Evolutionary conservation across 2,113 vertebrate genomes (phyloP).

Genomic region (Melanerpes formicivorus): DNA sequence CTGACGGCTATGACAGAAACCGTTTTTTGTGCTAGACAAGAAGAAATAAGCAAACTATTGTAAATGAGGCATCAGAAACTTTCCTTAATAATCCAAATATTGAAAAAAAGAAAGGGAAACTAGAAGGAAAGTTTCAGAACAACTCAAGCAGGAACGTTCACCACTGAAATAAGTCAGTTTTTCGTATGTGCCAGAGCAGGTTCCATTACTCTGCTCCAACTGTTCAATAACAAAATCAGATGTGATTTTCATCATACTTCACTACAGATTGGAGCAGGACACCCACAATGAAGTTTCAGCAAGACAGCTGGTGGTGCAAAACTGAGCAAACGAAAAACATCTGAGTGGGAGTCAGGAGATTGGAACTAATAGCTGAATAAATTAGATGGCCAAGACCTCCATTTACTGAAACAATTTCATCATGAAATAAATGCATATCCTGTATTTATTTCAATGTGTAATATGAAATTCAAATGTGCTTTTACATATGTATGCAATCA

Average conservation of each 20-base stretch:
- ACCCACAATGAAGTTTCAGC: constrained; percentile 38
- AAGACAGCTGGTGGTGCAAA: constrained; percentile 49
- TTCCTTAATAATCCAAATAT: neutral
- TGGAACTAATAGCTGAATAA: constrained; percentile 51
- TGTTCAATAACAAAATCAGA: neutral
- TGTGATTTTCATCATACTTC: neutral
- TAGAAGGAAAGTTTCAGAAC: neutral
- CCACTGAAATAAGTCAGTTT: neutral
- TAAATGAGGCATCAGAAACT: neutral
- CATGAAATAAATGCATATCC: constrained; percentile 49
- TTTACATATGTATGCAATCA: constrained; percentile 73
- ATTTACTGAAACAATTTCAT: constrained; percentile 46
- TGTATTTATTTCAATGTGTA: constrained; percentile 43
- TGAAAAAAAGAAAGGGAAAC: neutral
- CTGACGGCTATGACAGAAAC: neutral
- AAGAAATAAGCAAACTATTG: neutral
- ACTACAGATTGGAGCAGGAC: constrained; percentile 4
- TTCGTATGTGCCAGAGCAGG: neutral
- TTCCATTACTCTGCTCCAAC: neutral
- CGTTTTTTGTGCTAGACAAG: neutral
- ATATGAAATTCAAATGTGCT: constrained; percentile 68
- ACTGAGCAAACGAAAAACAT: constrained; percentile 31
- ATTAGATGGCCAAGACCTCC: constrained; percentile 39
- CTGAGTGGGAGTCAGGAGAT: constrained; percentile 38
- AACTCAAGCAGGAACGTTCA: neutral